phyloP scores from a whole-genome alignment of 2,888 invertebrate genomes.

The Saturnia japonica region DNA sequence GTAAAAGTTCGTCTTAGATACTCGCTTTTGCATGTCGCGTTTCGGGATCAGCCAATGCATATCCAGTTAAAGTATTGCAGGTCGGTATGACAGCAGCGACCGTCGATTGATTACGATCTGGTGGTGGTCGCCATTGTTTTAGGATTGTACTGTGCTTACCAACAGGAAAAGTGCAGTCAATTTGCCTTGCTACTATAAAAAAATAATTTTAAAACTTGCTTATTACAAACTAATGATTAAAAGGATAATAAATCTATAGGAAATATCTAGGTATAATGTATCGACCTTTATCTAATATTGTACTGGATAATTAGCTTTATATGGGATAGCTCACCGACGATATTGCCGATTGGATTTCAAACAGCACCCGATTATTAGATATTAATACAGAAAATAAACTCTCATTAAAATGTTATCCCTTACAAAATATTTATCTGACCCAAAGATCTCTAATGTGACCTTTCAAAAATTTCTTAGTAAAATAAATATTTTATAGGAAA shows the following conservation, averaged over 20 bases:
- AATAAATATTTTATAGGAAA: neutral
- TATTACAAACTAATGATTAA: neutral
- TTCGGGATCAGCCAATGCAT: too few species aligned
- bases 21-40: too few species aligned
- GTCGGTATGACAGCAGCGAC: too few species aligned
- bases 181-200: too few species aligned
- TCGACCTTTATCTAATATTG: neutral
- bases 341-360: neutral
- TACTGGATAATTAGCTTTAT: neutral
- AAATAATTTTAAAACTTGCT: too few species aligned
- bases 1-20: too few species aligned
- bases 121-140: too few species aligned
- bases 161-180: too few species aligned
- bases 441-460: too few species aligned
- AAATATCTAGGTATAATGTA: neutral
- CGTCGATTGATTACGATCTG: too few species aligned
- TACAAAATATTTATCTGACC: slow-evolving; percentile 4
- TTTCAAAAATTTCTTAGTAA: neutral
- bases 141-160: too few species aligned
- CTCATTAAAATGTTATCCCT: neutral
- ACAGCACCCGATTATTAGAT: neutral
- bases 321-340: neutral
- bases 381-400: neutral
- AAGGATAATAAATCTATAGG: neutral
- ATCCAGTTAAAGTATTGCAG: too few species aligned